A percentile compares a stretch with the other conserved stretches of the same genome.
Evolutionary conservation across 1,140 invertebrate genomes (phyloP).

Genomic region (Brachionus koreanus): DNA sequence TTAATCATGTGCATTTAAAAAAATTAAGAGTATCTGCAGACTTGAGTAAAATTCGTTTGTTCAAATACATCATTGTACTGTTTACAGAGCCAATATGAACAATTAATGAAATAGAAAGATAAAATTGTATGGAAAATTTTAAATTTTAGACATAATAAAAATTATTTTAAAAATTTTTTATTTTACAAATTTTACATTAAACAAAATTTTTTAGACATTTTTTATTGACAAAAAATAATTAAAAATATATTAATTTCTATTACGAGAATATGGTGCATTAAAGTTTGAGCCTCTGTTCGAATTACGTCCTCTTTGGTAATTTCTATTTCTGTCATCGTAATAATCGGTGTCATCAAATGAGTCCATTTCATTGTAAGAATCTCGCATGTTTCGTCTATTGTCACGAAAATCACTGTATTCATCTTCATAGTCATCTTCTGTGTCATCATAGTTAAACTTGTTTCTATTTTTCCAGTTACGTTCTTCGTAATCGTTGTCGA

Average conservation of each 20-base stretch:
- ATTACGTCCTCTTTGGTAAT: not conserved
- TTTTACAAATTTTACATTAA: conserved; percentile 1
- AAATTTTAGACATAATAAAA: not conserved
- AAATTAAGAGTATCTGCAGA: no score
- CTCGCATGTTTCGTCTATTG: not conserved
- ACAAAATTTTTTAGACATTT: not conserved
- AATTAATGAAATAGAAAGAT: no score
- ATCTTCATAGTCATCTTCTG: not conserved
- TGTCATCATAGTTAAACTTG: not conserved
- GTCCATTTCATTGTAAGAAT: not conserved
- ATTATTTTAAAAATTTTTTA: conserved; percentile 2
- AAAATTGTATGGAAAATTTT: no score
- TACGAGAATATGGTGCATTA: not conserved
- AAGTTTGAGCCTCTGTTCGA: not conserved
- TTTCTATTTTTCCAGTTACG: conserved; percentile 23
- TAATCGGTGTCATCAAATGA: conserved; percentile 5
- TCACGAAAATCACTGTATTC: not conserved
- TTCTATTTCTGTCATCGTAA: conserved; percentile 21
- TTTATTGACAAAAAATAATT: not conserved
- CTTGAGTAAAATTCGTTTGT: no score
- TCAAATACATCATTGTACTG: no score
- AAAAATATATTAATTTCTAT: conserved; percentile 20
- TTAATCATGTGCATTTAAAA: no score
- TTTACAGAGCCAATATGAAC: no score
- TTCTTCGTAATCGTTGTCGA: not conserved